Base-by-base conservation (phyloP, 2,797 vertebrate species). In the Mycteria americana region DNA sequence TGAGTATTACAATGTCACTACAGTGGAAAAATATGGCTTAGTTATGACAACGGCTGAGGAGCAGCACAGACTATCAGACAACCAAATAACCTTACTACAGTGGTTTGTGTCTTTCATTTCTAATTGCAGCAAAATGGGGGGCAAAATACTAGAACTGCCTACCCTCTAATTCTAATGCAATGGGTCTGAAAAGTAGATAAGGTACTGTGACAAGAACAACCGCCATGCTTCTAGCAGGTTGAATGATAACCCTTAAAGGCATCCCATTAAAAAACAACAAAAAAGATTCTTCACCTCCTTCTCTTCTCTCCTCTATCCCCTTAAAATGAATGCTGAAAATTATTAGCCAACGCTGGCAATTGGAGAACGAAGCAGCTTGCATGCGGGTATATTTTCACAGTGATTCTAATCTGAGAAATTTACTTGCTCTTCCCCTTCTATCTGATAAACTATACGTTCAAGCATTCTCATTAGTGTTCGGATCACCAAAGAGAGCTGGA, bases 401-500 rank as follows among this genome's bases (percentile, higher is more conserved):
- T 4, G 85, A 96, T 95, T 89, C 92, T 81, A 90, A 94, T 93
- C 95, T 96, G 84, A 33, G 65, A 96, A 97, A 95, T 95, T 86
- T 65, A 57, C 94, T 77, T 63, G 93, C 92, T 96, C 92, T 97
- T 96, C 96, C 73, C 80, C 85, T 72, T 69, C 96, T 88, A 84
- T 96, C 96, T 96, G 97, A 97, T 94, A 95, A 97, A 94, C 95
- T 93, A 96, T 78, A 93, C 91, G 91, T 79, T 86, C 94, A 70
- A 88, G 96, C 85, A 11, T 92, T 97, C 97, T 97, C 97, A 88
- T 97, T 97, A 95, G 96, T 85, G 94, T 89, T 87, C 83, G 15
- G 89, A 93, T 97, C 96, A 96, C 97, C 95, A 95, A 97, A 91
- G 95, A 97, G 95, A 93, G 93, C 45, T 94, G 39, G 84, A 92